A percentile compares a stretch with the other conserved stretches of the same genome.
Evolutionary conservation across 1,140 invertebrate species (phyloP).

Genomic region (Drosophila arawakana): DNA sequence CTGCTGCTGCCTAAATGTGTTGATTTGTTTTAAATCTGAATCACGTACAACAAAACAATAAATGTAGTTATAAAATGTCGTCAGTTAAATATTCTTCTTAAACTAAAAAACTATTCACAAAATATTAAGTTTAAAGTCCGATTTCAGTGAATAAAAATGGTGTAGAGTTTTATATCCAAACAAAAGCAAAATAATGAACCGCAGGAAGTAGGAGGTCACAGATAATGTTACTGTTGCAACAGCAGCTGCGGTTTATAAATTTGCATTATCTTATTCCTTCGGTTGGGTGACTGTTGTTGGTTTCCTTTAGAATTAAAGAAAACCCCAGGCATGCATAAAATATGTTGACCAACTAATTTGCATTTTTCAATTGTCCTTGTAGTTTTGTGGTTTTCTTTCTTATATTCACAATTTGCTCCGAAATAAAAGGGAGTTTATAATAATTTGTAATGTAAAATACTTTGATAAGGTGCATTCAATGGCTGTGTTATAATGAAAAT

Average conservation of each 20-base stretch:
- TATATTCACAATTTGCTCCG: conserved; percentile 39
- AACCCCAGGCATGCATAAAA: conserved; percentile 68
- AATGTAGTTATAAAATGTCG: no score
- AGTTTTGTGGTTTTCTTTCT: conserved; percentile 30
- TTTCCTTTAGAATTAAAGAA: conserved; percentile 3
- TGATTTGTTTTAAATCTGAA: no score
- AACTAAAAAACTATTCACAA: not conserved
- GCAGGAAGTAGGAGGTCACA: conserved; percentile 22
- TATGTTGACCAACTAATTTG: conserved; percentile 70
- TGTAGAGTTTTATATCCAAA: conserved; percentile 22
- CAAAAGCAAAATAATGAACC: conserved; percentile 28
- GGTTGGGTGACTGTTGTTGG: conserved; percentile 19
- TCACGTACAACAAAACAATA: no score
- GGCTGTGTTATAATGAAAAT: conserved; percentile 29
- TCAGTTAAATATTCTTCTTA: not conserved
- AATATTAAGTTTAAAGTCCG: not conserved
- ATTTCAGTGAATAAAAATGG: conserved; percentile 23
- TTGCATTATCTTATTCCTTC: conserved; percentile 36
- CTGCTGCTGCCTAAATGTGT: no score
- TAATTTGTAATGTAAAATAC: conserved; percentile 54
- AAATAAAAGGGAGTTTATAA: conserved; percentile 29
- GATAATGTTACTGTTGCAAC: conserved; percentile 4
- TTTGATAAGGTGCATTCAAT: conserved; percentile 22
- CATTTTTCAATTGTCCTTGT: conserved; percentile 56
- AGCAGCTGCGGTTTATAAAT: conserved; percentile 39